Evolutionary conservation across 1,140 invertebrate genomes (phyloP), one percentile per base, ranked within the genome.

Genomic region (Drosophila obscura): DNA sequence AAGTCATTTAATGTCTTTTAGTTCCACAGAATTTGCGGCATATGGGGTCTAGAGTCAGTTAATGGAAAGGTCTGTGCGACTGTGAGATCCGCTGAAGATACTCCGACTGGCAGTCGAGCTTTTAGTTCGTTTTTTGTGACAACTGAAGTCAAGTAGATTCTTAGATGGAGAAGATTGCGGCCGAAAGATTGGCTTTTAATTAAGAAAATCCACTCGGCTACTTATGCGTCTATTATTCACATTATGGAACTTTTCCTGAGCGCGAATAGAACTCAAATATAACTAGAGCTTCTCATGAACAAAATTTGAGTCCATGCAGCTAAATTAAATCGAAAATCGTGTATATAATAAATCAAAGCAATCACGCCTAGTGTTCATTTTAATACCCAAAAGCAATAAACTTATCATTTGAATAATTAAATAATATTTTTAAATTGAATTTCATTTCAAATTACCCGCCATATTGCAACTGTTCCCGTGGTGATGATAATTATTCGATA

Each of bases 41-140:
- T 85, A 71, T 62, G 69, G 66, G 71, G 44, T 48, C 60, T 68
- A 58, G 51, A 53, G 55, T 58, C 64, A 50, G 50, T 76, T 82
- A 82, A 87, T 87, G 82, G 71, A 75, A 87, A 75, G 48, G 65
- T 51, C 65, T 85, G 66, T 78, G 80, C 78, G 78, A 78, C 78
- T 82, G 41, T 41, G 45, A 76, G 71, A 87, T 87, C 60, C 24
- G 22, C 26, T 15, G 51, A 39, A 65, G 77, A 80, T 80, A 84
- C 45, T 39, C 28, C 35, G 11, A 4, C 11, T 39, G 35, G 35
- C 11, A 39, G 35, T 4, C 11, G 11, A 39, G 35, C 45, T 13
- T 55, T 61, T 15, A 15, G n/a, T 13, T 19, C 43, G 46, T 73
- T 11, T 50, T 6, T 2, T 24, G 39, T 51, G 24, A 24, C 22